phyloP scores from a whole-genome alignment of 2,113 vertebrate genomes.

The Sula dactylatra region DNA sequence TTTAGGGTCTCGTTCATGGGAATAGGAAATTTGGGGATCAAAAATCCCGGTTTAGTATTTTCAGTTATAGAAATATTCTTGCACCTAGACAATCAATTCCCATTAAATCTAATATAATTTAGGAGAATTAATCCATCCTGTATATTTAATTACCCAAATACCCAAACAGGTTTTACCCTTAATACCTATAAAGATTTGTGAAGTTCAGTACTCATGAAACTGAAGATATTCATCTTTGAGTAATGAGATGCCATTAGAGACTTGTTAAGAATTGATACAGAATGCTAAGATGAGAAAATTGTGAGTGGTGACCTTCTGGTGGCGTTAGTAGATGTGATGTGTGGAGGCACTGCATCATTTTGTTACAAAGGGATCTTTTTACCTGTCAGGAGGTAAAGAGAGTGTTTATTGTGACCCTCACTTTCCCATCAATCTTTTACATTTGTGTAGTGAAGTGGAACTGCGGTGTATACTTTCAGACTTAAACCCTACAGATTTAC shows the following conservation, averaged over 20 bases:
- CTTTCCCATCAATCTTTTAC: background rate
- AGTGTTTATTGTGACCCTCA: background rate
- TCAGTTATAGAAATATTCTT: background rate
- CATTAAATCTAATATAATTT: background rate
- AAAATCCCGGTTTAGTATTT: background rate
- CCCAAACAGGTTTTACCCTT: background rate
- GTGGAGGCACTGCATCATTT: background rate
- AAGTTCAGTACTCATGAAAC: background rate
- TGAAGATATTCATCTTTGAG: background rate
- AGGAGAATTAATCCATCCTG: background rate
- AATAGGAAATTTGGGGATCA: background rate
- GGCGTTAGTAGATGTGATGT: too few relatives aligned
- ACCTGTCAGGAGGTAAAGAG: background rate
- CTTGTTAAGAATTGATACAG: background rate
- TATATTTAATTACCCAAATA: background rate
- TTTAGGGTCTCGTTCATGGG: background rate
- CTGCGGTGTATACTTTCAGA: accelerated
- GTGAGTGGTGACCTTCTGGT: background rate
- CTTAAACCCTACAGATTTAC: background rate
- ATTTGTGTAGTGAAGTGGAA: background rate
- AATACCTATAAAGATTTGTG: background rate
- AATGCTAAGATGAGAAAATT: background rate
- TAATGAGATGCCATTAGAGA: background rate
- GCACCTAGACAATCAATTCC: background rate
- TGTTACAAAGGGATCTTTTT: background rate